These are phyloP conservation scores for Pemphredon lugubris DNA, from an alignment of 2,888 invertebrate genomes.

Conservation along the genomic window DNA sequence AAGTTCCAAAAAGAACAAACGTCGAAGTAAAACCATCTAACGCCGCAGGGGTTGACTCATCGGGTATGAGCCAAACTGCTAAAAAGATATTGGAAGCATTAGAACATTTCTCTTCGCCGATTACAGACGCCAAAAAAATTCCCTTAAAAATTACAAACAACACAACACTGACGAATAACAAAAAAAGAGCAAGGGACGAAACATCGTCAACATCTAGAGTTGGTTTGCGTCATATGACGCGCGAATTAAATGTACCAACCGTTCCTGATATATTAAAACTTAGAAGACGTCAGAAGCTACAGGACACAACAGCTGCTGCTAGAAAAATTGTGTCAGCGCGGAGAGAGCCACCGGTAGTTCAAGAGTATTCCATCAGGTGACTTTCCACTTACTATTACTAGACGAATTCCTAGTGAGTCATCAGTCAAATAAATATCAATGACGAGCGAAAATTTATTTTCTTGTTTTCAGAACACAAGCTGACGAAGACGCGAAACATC, in stretches of 20 bases:
- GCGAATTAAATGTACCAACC: constrained; percentile 84
- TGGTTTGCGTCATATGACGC: constrained; percentile 77
- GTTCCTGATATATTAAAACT: constrained; percentile 85
- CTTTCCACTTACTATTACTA: not conserved
- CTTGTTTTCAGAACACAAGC: constrained; percentile 74
- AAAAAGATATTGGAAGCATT: constrained; percentile 90
- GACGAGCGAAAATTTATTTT: too few relatives aligned
- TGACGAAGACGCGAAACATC: constrained; percentile 75
- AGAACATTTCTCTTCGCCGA: constrained; percentile 91
- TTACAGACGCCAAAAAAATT: constrained; percentile 90
- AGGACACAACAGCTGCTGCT: constrained; percentile 84
- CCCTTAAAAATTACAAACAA: constrained; percentile 82
- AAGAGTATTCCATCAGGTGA: constrained; percentile 75
- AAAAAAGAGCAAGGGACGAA: constrained; percentile 68
- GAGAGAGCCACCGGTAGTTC: constrained; percentile 67
- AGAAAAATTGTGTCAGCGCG: constrained; percentile 83
- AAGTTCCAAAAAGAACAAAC: constrained; percentile 76
- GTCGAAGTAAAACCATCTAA: constrained; percentile 82
- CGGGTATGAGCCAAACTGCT: constrained; percentile 87
- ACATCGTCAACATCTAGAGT: constrained; percentile 64
- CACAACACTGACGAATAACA: constrained; percentile 46
- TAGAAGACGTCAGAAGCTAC: constrained; percentile 84
- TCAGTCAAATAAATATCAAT: not conserved
- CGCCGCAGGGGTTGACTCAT: constrained; percentile 72
- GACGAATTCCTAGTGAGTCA: not conserved